Evolutionary conservation across 1,140 invertebrate species (phyloP), one percentile per base, ranked within the genome.

Genomic region (Ostrea edulis): DNA sequence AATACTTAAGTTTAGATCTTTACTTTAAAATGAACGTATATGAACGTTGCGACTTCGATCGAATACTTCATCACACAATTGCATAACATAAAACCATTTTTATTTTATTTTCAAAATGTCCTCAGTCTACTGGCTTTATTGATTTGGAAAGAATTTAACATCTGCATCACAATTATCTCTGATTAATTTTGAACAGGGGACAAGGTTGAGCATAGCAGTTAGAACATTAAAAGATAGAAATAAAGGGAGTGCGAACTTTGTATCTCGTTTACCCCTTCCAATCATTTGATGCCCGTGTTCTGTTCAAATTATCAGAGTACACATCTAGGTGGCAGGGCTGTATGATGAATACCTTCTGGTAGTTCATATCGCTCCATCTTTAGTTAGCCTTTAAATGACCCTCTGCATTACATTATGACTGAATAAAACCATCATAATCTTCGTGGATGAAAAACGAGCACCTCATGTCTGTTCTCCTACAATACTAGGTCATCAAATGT

Each of bases 301-400:
- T 29, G 68, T 71, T 71, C 68, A 71, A 71, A 71, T 71, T 71
- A 71, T 71, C 68, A 25, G 68, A 25, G 68, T 71, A 71, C 68
- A 71, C 68, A 71, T 71, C 68, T 71, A 71, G 68, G 68, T 71
- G 68, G 68, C 68, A 35, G 22, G 68, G 68, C 68, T 35, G 14
- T 71, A 71, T 71, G 68, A 71, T 71, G 68, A 71, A 71, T 71
- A 71, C 68, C 68, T 71, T 71, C 68, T 71, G 68, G 68, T 71
- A 25, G n/a, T 29, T 71, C 68, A 71, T 71, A 71, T 71, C 68
- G 22, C 68, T 29, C 68, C 68, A 71, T 71, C 68, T 71, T 71
- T 71, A 71, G 68, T 71, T 71, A 71, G 68, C 68, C 68, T 71
- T 71, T 71, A 71, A 71, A 71, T 71, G 68, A 71, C 68, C 68